phyloP scores from a whole-genome alignment of 2,797 vertebrate species.

The Sciurus vulgaris region DNA sequence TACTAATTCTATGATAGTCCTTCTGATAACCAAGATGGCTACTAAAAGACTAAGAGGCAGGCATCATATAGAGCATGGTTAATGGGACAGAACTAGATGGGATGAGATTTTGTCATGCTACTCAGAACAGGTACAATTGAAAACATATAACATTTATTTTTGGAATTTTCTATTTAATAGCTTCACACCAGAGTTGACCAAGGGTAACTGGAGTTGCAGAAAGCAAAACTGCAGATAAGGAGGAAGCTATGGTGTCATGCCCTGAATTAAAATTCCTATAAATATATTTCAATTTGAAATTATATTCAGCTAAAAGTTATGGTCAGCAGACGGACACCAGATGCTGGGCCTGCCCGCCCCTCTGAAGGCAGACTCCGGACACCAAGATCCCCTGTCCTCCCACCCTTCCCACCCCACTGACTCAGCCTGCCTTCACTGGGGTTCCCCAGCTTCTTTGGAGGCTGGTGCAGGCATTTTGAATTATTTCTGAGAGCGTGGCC shows the following conservation, averaged over 20 bases:
- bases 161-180: not conserved
- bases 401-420: no score
- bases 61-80: not conserved
- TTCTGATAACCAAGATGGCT: not conserved
- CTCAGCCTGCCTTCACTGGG: no score
- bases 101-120: not conserved
- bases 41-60: no score
- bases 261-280: constrained; percentile 1
- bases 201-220: not conserved
- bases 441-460: no score
- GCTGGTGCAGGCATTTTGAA: no score
- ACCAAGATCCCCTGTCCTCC: no score
- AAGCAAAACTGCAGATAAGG: not conserved
- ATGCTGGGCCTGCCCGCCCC: no score
- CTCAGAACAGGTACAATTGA: not conserved
- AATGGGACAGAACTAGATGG: no score
- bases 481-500: no score
- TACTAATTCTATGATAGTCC: not conserved
- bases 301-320: no score
- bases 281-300: not conserved
- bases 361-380: no score
- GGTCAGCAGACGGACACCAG: no score
- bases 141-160: not conserved
- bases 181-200: not conserved
- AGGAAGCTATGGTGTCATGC: not conserved